These are phyloP conservation scores for Atethmia centrago DNA, from an alignment of 2,888 invertebrate genomes.

Conservation along the genomic window DNA sequence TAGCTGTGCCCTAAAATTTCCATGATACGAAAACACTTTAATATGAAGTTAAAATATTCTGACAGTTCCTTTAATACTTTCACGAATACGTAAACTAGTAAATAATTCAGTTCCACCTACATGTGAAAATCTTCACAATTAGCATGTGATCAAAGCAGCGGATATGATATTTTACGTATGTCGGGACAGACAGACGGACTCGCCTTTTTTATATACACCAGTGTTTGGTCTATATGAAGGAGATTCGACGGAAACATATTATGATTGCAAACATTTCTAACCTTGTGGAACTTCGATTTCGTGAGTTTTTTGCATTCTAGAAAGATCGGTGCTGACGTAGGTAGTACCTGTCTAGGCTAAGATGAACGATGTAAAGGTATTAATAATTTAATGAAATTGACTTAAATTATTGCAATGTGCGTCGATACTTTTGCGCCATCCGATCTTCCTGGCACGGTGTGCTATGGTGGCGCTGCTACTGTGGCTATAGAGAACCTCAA, in stretches of 20 bases:
- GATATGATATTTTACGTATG: conserved; percentile 67
- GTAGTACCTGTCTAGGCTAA: background rate
- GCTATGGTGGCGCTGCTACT: too few relatives aligned
- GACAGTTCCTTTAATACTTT: conserved; percentile 55
- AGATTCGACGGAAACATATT: conserved; percentile 46
- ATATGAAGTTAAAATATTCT: conserved; percentile 38
- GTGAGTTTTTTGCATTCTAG: conserved; percentile 4
- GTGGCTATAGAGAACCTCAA: too few relatives aligned
- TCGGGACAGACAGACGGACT: conserved; percentile 54
- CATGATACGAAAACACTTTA: conserved; percentile 22
- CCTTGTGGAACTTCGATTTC: conserved; percentile 36
- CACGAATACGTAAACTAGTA: conserved; percentile 51
- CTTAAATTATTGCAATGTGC: background rate
- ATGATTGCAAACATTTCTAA: conserved; percentile 42
- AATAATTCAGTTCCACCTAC: conserved; percentile 57
- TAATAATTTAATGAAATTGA: background rate
- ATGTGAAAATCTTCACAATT: conserved; percentile 61
- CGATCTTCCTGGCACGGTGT: too few relatives aligned
- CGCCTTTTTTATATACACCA: conserved; percentile 43
- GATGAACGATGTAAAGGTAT: background rate
- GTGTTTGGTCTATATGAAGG: conserved; percentile 24
- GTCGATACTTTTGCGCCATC: too few relatives aligned
- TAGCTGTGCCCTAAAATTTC: conserved; percentile 26
- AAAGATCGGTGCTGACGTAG: conserved; percentile 2
- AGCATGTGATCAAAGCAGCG: conserved; percentile 65